These are phyloP conservation scores for Ahaetulla prasina DNA, from an alignment of 2,113 vertebrate genomes.

Conservation along the genomic window DNA sequence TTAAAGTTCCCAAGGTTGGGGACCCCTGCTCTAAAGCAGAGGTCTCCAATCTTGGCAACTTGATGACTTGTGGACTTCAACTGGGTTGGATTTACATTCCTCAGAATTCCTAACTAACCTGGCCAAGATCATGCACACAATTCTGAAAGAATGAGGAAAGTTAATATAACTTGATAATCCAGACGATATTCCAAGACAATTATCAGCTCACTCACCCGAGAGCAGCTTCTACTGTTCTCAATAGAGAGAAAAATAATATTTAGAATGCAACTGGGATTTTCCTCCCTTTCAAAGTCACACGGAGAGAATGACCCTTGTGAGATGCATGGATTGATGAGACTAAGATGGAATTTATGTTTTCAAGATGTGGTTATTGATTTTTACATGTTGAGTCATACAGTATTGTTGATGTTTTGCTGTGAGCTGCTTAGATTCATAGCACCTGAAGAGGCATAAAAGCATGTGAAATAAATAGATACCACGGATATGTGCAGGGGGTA, in stretches of 20 bases:
- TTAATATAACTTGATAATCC: neutral
- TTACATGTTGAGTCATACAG: neutral
- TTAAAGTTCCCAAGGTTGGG: too few relatives aligned
- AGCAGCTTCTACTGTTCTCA: neutral
- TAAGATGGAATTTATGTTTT: neutral
- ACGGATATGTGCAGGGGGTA: neutral
- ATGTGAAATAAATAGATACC: neutral
- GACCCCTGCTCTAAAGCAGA: too few relatives aligned
- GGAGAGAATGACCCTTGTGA: neutral
- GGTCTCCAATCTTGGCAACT: too few relatives aligned
- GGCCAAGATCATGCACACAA: neutral
- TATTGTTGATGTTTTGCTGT: neutral
- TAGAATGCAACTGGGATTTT: neutral
- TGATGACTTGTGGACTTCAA: too few relatives aligned
- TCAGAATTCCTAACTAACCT: neutral
- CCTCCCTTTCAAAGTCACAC: neutral
- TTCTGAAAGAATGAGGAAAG: neutral
- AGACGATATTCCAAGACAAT: neutral
- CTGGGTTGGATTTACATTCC: neutral
- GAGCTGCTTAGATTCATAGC: neutral
- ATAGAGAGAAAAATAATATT: neutral
- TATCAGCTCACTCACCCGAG: neutral
- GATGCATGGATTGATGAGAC: neutral
- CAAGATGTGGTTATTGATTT: neutral
- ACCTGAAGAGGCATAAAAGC: neutral